These are phyloP conservation scores for Butorides virescens DNA, from an alignment of 2,113 vertebrate species.

Conservation along the genomic window DNA sequence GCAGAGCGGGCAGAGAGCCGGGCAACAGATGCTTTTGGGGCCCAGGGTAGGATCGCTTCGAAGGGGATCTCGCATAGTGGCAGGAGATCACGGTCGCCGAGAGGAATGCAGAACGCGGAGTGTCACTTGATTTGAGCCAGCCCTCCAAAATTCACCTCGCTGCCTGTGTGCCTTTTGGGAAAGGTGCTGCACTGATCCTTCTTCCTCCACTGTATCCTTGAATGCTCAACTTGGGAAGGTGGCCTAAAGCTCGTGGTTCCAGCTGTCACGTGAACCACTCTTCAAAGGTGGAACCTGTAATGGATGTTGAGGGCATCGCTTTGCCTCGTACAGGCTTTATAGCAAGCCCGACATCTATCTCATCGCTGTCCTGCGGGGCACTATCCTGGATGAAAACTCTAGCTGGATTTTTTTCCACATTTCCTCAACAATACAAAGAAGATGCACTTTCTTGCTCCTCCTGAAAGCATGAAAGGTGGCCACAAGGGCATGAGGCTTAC, in stretches of 20 bases:
- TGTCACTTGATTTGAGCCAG: constrained; percentile 15
- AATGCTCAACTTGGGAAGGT: not conserved
- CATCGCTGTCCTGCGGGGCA: not conserved
- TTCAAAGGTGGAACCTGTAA: not conserved
- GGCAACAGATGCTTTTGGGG: not conserved
- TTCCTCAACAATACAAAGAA: not conserved
- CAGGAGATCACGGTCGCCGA: not conserved
- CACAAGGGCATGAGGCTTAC: not conserved
- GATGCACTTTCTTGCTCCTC: not conserved
- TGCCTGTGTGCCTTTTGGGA: not conserved
- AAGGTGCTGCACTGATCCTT: not conserved
- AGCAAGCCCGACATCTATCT: not conserved
- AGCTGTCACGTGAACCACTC: not conserved
- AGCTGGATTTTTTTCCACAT: not conserved
- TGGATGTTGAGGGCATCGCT: not conserved
- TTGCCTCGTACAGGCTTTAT: not conserved
- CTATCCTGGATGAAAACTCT: not conserved
- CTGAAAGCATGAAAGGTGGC: not conserved
- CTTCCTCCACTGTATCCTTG: not conserved
- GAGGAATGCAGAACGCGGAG: not conserved
- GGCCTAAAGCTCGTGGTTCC: not conserved
- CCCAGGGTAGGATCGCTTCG: not conserved
- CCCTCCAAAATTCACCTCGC: not conserved
- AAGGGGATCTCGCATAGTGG: not conserved
- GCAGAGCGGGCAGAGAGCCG: not conserved